Conservation (phyloP, 2,797 vertebrate species). For the Silurus aristotelis region DNA sequence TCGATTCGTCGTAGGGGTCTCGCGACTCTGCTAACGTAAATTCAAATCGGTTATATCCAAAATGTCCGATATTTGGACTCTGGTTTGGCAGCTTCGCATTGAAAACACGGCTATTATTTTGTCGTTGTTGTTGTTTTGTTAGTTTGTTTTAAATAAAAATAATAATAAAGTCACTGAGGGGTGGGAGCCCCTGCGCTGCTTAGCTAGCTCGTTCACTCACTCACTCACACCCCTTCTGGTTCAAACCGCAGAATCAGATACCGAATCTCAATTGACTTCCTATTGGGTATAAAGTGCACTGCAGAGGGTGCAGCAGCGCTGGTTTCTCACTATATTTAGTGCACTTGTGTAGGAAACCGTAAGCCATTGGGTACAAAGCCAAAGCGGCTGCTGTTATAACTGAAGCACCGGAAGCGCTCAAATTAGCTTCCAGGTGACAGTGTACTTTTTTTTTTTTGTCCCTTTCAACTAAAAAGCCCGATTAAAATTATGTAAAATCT, state of each 20-base stretch:
- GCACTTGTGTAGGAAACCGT: neutral
- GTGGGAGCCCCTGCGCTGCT: constrained; percentile 27
- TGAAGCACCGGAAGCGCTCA: constrained; percentile 26
- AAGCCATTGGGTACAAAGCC: neutral
- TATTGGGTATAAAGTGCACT: neutral
- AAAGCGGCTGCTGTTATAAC: neutral
- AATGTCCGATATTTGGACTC: neutral
- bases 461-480: constrained; percentile 17
- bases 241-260: constrained; percentile 19
- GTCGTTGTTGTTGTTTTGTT: too few relatives aligned
- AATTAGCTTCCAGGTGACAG: constrained; percentile 5
- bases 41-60: neutral
- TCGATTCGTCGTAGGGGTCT: constrained; percentile 14
- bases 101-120: neutral
- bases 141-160: neutral
- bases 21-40: neutral
- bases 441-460: neutral
- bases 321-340: neutral
- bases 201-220: neutral
- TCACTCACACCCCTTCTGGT: constrained; percentile 20
- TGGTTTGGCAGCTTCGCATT: neutral
- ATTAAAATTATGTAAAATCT: neutral
- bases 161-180: neutral
- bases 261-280: neutral
- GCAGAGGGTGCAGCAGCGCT: neutral